Percentiles rank a stretch among this genome's conserved stretches.
Conservation (phyloP, 1,140 invertebrate species). For the Achroia grisella region DNA sequence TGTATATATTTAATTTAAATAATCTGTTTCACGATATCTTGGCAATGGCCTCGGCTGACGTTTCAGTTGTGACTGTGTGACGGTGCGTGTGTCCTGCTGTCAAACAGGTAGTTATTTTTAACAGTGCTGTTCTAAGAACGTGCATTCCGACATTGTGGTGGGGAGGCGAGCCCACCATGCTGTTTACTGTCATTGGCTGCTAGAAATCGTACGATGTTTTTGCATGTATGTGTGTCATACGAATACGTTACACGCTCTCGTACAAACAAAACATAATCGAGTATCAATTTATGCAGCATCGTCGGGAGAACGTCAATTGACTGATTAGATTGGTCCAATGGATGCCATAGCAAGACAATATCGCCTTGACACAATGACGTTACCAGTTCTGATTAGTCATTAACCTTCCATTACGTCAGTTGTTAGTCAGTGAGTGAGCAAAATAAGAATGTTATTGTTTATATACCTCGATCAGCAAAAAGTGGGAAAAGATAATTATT, state of each 20-base stretch:
- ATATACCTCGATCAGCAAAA: background rate
- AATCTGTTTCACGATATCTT: conserved; percentile 12
- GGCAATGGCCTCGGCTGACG: conserved; percentile 45
- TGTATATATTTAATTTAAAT: too few species aligned
- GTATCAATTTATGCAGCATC: conserved; percentile 48
- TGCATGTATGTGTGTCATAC: conserved; percentile 40
- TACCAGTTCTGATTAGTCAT: conserved; percentile 25
- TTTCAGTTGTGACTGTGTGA: too few species aligned
- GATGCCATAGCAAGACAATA: conserved; percentile 58
- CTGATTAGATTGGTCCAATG: conserved; percentile 43
- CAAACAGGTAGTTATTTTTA: conserved; percentile 64
- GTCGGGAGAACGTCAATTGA: conserved; percentile 28
- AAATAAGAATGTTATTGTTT: background rate
- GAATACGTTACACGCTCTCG: conserved; percentile 32
- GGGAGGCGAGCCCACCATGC: conserved; percentile 65
- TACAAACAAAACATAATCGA: conserved; percentile 41
- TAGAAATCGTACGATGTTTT: conserved; percentile 59
- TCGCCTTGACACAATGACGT: conserved; percentile 34
- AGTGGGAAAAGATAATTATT: too few species aligned
- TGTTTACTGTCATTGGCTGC: conserved; percentile 41
- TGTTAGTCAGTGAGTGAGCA: conserved; percentile 3
- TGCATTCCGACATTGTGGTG: conserved; percentile 56
- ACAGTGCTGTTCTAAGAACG: conserved; percentile 52
- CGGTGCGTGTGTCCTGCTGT: conserved; percentile 30
- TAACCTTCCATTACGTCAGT: conserved; percentile 11